Evolutionary conservation across 2,888 invertebrate genomes (phyloP), one percentile per base, ranked within the genome.

Genomic region (Acleris cristana): DNA sequence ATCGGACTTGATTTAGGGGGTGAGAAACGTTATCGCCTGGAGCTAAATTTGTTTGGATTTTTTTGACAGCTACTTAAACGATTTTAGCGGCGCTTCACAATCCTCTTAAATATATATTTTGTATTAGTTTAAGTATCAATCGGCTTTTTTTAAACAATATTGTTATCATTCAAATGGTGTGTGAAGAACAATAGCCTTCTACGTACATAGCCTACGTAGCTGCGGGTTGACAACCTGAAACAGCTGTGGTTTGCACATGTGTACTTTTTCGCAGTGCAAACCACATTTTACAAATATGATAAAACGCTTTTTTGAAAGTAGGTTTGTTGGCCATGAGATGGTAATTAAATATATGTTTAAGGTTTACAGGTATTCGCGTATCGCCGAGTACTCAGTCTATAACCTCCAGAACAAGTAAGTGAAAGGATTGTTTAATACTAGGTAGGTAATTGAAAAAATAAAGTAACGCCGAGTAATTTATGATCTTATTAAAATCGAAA

Each of bases 341-440:
- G n/a, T 23, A 54, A 30, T 48, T n/a, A 23, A 54, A 57, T 61
- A 51, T 48, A 45, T 55, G 51, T 30, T 45, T 51, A 30, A 95
- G 95, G 88, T 94, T 23, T 96, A 95, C 79, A 90, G 96, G 49
- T 94, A 96, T 80, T 96, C 96, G 2, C 90, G 88, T 16, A 88
- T 94, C 18, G 95, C 95, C 1, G 94, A 94, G 75, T 96, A 94
- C 79, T 93, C 94, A 45, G 87, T 96, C 1, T 95, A 94, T 76
- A 93, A 95, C 77, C 90, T 95, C 63, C 89, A 87, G 59, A 89
- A 82, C 55, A 87, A 88, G 95, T 95, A 86, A 91, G 88, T 79
- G 54, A 30, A 40, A 40, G 40, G 40, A 3, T 40, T 40, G 14
- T 14, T 40, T 5, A 14, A 40, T 10, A 34, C 34, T n/a, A n/a